Conservation (phyloP, 2,113 vertebrate species). For the Labeo rohita region DNA sequence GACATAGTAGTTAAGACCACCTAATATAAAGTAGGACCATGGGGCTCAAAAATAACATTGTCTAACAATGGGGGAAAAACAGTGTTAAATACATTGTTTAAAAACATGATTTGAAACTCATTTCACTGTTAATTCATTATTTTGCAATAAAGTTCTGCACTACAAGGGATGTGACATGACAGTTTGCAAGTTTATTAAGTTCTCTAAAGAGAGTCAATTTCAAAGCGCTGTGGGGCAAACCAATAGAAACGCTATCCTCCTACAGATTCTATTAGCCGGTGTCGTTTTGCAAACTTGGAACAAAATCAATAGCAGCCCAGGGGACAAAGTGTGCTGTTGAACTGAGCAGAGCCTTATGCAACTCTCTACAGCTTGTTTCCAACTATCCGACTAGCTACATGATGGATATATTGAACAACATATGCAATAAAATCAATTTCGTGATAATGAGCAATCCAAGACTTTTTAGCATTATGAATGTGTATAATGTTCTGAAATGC, state of each 20-base stretch:
- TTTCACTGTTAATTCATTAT: neutral
- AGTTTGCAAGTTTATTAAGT: constrained; percentile 1
- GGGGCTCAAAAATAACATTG: neutral
- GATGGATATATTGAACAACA: neutral
- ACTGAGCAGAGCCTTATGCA: neutral
- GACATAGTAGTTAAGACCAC: too few species aligned
- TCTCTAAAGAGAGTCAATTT: constrained; percentile 3
- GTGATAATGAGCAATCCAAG: neutral
- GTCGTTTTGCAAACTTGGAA: constrained; percentile 22
- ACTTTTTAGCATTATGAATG: neutral
- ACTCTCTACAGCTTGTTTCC: neutral
- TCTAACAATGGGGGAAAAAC: neutral
- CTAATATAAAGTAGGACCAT: too few species aligned
- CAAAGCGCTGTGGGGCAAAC: constrained; percentile 1
- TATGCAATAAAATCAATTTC: neutral
- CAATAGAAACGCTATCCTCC: constrained; percentile 19
- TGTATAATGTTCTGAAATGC: neutral
- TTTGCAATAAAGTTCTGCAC: neutral
- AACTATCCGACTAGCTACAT: neutral
- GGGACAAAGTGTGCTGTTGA: constrained; percentile 10
- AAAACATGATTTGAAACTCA: neutral
- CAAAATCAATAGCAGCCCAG: constrained; percentile 10
- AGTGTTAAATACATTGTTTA: too few species aligned
- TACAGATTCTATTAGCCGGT: constrained; percentile 32
- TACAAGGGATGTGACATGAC: neutral